A percentile compares a stretch with the other conserved stretches of the same genome.
These are phyloP conservation scores for Syndactyla subalaris DNA, from an alignment of 2,797 vertebrate genomes.

Conservation along the genomic window DNA sequence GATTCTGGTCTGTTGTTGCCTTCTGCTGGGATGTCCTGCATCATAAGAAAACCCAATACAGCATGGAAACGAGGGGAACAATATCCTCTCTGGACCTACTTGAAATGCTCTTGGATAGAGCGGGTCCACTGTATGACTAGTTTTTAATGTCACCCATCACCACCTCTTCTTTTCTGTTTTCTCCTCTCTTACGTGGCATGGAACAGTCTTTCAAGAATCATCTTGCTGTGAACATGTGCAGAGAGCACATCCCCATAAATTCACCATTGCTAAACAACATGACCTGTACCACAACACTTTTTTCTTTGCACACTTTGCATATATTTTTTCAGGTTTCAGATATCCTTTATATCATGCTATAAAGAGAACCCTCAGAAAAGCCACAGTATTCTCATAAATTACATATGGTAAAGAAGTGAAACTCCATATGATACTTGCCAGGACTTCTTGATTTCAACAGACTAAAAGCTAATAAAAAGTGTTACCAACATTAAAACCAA, in stretches of 20 bases:
- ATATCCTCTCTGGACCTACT: not conserved
- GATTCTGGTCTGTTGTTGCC: not conserved
- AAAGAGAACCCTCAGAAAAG: not conserved
- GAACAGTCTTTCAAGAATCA: not conserved
- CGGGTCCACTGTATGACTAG: too few species aligned
- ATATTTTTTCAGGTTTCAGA: not conserved
- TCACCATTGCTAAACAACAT: not conserved
- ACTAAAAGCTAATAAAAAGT: not conserved
- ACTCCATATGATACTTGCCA: not conserved
- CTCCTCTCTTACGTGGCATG: not conserved
- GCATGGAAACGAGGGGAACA: not conserved
- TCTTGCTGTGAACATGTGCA: not conserved
- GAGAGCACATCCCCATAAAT: not conserved
- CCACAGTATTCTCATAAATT: not conserved
- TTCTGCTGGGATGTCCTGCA: not conserved
- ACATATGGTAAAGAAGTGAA: not conserved
- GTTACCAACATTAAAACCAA: not conserved
- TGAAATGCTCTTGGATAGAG: not conserved
- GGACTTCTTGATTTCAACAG: not conserved
- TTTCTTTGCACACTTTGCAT: not conserved
- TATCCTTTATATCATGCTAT: not conserved
- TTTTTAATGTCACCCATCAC: not conserved
- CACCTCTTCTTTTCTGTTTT: not conserved
- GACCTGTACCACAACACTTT: fast-evolving
- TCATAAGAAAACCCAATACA: not conserved